A percentile compares a stretch with the other conserved stretches of the same genome.
Conservation (phyloP, 1,140 invertebrate genomes). For the Contarinia nasturtii region DNA sequence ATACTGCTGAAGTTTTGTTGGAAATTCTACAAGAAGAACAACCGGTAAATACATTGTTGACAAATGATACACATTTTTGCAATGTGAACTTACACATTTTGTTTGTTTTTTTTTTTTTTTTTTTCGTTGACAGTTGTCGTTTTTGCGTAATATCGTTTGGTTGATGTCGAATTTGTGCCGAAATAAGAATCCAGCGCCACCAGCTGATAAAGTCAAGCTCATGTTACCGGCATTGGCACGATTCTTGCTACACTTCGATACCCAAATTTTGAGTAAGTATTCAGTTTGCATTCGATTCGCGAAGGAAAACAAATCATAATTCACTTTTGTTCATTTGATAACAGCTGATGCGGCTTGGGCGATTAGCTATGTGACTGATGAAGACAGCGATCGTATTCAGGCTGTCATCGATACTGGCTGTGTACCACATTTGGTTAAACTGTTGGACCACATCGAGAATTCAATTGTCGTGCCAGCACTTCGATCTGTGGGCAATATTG, state of each 20-base stretch:
- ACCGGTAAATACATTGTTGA: constrained; percentile 5
- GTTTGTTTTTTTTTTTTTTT: neutral
- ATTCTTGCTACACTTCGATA: constrained; percentile 52
- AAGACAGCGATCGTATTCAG: constrained; percentile 84
- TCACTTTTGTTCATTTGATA: constrained; percentile 8
- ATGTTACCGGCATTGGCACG: constrained; percentile 63
- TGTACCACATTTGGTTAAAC: constrained; percentile 53
- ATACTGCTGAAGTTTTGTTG: constrained; percentile 45
- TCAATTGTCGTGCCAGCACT: constrained; percentile 78
- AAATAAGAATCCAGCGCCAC: constrained; percentile 74
- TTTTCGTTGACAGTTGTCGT: constrained; percentile 11
- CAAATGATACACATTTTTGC: neutral
- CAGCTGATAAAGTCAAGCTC: constrained; percentile 54
- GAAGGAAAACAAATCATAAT: neutral
- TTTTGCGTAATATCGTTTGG: constrained; percentile 58
- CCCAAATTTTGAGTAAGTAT: constrained; percentile 47
- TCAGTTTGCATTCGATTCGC: neutral
- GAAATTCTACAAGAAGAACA: constrained; percentile 39
- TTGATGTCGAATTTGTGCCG: constrained; percentile 82
- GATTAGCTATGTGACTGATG: constrained; percentile 88
- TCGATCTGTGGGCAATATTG: constrained; percentile 71
- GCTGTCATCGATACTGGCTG: constrained; percentile 50
- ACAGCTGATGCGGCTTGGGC: constrained; percentile 90
- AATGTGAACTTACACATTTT: neutral
- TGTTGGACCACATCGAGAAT: constrained; percentile 50